These are phyloP conservation scores for Nipponia nippon DNA, from an alignment of 2,113 vertebrate species.

Conservation along the genomic window DNA sequence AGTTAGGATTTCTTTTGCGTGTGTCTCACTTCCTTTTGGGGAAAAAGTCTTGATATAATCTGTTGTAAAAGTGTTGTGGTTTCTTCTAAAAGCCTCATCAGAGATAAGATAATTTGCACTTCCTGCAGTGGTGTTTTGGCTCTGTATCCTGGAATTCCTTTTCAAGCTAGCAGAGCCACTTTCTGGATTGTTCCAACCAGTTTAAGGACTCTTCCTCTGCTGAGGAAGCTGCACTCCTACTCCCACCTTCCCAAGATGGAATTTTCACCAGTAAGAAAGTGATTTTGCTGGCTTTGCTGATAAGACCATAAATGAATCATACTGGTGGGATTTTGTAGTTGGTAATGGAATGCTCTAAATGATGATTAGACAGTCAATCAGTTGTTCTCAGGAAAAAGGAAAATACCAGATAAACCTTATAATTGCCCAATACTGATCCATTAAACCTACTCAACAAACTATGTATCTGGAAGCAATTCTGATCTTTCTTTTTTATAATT, in stretches of 20 bases:
- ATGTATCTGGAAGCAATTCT: not conserved
- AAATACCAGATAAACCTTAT: not conserved
- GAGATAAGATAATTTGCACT: not conserved
- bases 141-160: not conserved
- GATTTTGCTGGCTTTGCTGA: not conserved
- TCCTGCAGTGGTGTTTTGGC: not conserved
- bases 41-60: not conserved
- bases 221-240: not conserved
- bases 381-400: not conserved
- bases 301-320: not conserved
- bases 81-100: not conserved
- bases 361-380: not conserved
- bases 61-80: not conserved
- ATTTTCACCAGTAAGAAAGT: not conserved
- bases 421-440: not conserved
- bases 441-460: not conserved
- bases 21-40: not conserved
- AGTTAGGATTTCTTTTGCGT: not conserved
- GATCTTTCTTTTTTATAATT: not conserved
- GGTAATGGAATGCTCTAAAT: not conserved
- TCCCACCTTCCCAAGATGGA: not conserved
- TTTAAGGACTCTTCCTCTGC: not conserved
- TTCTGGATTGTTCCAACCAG: not conserved
- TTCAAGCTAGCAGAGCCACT: not conserved
- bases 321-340: not conserved